Evolutionary conservation across 2,797 vertebrate species (phyloP), one percentile per base, ranked within the genome.

Genomic region (Pseudochirops cupreus): DNA sequence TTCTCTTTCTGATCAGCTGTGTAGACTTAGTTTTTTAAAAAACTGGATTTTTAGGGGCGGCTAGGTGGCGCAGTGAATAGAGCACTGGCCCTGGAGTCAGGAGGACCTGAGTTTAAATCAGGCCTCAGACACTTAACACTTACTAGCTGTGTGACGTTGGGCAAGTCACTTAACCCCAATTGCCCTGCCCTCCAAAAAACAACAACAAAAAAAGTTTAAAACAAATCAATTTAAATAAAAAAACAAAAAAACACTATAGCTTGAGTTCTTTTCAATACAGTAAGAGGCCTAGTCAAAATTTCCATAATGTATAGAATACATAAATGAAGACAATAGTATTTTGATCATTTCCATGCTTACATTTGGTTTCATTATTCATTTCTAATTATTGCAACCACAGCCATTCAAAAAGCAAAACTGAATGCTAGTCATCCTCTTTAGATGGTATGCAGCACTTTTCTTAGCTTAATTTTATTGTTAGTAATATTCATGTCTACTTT

Each of bases 381-480:
- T 53, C 90, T 10, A 52, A 1, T 33, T 91, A 16, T 33, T 91
- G 89, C 50, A 90, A 53, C 21, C 4, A 1, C 4, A 91, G 52
- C 7, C 50, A 91, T 53, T 55, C 12, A 10, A 54, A 24, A 91
- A 91, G 33, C 90, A 91, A 54, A 28, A 14, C 52, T 31, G 29
- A 29, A 91, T 91, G 13, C 52, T 21, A 31, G 90, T 91, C 31
- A 54, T 33, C 21, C 31, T 91, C 31, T 54, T 90, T 14, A 29
- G 67, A 82, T 90, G 28, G 26, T 39, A 52, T n/a, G 4, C 29
- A 54, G 12, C 56, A 2, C 21, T 93, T 91, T 87, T 59, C 87
- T 92, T 50, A 93, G 39, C 56, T 93, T 55, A 92, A 55, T 56
- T 89, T 90, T 90, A 24, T 67, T 92, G 56, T 87, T 87, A 74